Conservation (phyloP, 2,113 vertebrate genomes). For the Phasianus colchicus region DNA sequence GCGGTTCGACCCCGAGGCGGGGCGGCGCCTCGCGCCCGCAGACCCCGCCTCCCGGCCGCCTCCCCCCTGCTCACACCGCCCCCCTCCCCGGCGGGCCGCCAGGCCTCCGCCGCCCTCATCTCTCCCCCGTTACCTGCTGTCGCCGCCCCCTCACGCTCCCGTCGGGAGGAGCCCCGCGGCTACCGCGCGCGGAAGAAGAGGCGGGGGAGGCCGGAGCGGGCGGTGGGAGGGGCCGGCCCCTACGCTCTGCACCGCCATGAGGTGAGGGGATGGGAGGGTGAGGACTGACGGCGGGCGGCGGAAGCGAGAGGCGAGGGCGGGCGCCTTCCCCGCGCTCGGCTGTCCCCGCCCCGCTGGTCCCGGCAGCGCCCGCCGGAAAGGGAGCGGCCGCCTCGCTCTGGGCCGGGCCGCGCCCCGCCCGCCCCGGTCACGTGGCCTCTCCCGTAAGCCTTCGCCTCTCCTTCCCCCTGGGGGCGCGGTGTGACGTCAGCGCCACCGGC, state of each 20-base stretch:
- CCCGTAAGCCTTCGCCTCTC: background rate
- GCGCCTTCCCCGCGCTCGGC: fast-evolving
- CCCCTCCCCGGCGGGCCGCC: too few species aligned
- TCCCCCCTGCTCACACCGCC: too few species aligned
- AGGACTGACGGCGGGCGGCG: too few species aligned
- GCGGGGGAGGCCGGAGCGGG: background rate
- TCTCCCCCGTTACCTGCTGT: background rate
- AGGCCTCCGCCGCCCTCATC: background rate
- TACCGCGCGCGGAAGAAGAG: background rate
- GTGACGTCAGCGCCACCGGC: background rate
- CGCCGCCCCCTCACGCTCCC: background rate
- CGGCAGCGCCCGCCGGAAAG: constrained; percentile 29
- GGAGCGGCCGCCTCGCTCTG: background rate
- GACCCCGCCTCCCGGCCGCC: too few species aligned
- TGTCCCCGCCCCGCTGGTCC: background rate
- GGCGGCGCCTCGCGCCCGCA: too few species aligned
- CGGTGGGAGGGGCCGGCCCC: background rate
- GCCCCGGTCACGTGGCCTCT: background rate
- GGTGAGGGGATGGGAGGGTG: background rate
- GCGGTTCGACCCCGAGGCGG: too few species aligned
- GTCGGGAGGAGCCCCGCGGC: background rate
- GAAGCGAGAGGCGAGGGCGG: background rate
- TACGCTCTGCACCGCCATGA: constrained; percentile 19
- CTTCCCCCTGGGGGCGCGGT: background rate
- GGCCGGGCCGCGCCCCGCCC: background rate